phyloP scores from a whole-genome alignment of 2,888 invertebrate species.

The Eupithecia vulgata region DNA sequence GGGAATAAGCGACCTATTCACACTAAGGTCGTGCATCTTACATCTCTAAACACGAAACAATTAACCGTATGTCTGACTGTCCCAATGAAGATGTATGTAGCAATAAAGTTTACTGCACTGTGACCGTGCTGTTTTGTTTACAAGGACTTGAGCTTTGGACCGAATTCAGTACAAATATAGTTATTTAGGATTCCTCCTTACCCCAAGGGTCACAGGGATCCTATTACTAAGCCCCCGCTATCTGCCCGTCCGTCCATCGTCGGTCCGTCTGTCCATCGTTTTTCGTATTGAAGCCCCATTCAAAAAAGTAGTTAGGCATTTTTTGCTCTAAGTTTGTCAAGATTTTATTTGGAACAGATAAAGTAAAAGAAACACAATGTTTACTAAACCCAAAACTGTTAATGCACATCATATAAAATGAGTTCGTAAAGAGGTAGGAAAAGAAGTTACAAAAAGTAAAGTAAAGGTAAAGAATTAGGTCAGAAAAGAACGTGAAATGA shows the following conservation, averaged over 20 bases:
- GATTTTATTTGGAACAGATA: too few species aligned
- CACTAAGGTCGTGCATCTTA: not conserved
- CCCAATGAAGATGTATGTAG: constrained; percentile 12
- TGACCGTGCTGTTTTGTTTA: not conserved
- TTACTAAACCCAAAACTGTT: not conserved
- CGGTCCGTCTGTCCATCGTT: too few species aligned
- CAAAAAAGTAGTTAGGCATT: too few species aligned
- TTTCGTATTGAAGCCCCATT: too few species aligned
- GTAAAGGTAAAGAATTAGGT: not conserved
- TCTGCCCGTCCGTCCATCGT: too few species aligned
- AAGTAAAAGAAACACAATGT: not conserved
- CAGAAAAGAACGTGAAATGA: not conserved
- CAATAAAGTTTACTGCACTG: not conserved
- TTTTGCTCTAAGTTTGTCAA: too few species aligned
- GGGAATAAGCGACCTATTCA: not conserved
- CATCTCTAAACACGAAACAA: not conserved
- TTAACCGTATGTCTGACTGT: constrained; percentile 4
- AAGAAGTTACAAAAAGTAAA: not conserved
- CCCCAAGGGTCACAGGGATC: too few species aligned
- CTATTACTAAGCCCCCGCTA: too few species aligned
- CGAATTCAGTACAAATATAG: not conserved
- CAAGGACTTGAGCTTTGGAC: not conserved
- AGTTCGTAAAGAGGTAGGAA: not conserved
- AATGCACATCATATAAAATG: not conserved
- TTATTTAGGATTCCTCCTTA: too few species aligned